Base-by-base conservation (phyloP, 1,140 invertebrate genomes). In the Pseudomyrmex cubaensis region DNA sequence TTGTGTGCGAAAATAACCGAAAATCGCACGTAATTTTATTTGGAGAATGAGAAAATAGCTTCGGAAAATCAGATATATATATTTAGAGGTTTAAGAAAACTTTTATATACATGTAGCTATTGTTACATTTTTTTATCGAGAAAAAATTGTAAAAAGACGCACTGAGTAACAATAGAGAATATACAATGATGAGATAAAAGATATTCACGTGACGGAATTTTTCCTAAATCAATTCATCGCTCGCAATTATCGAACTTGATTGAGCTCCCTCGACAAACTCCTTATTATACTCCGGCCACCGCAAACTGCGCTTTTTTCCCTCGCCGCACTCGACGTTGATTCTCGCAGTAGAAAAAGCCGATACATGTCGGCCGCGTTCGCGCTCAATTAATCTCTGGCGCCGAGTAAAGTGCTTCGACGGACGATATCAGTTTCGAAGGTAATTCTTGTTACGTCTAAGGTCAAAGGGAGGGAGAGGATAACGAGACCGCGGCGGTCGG, bases 381-480 rank as follows among this genome's bases (percentile, higher is more conserved):
- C 77, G 84, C 69, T 62, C 80, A 83, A 84, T 86, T 87, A 86
- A 87, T 86, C 72, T 78, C 44, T 35, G 44, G 46, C 22, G 17
- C 15, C 72, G n/a, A 52, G 13, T 52, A 9, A 13, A 52, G 13
- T 52, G 17, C 46, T 35, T 9, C 46, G 59, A 13, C 7, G 44
- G 74, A 44, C 22, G 66, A 48, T 25, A 54, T 20, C 44, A 15
- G 64, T 78, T 78, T 72, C 66, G 69, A 35, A 35, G 80, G 46
- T 35, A 87, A 84, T 84, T 75, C 50, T 48, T 15, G 52, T 88
- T 85, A 86, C 59, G 52, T 84, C 72, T 73, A 75, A 85, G 80
- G 85, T 66, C 77, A 69, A 77, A 13, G 75, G 1, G 73, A 48
- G 80, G 48, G 63, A 56, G 61, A 84, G 69, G 72, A 78, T 87